Conservation (phyloP, 2,113 vertebrate genomes). For the Rhinogobius similis region DNA sequence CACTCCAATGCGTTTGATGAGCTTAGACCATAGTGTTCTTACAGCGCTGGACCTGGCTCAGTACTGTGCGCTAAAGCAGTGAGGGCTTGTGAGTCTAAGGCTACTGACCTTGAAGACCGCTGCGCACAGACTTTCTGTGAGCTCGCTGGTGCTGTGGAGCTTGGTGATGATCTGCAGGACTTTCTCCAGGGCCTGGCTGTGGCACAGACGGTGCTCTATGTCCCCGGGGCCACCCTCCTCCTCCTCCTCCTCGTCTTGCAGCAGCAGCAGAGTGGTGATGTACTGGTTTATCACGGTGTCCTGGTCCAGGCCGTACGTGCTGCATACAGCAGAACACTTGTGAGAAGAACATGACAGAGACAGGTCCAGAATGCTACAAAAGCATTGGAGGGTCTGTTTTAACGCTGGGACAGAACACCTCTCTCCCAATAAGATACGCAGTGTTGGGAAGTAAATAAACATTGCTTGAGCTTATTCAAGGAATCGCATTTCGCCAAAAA, state of each 20-base stretch:
- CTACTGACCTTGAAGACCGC: constrained; percentile 84
- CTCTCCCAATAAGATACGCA: no score
- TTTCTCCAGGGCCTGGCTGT: constrained; percentile 72
- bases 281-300: constrained; percentile 87
- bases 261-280: constrained; percentile 88
- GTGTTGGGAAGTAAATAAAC: no score
- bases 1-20: no score
- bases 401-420: no score
- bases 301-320: constrained; percentile 85
- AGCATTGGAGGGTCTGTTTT: no score
- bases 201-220: constrained; percentile 36
- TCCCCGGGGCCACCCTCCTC: constrained; percentile 21
- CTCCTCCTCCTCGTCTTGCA: constrained; percentile 68
- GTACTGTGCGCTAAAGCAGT: background rate
- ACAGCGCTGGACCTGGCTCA: no score
- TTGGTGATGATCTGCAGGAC: constrained; percentile 85
- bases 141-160: constrained; percentile 79
- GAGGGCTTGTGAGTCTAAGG: no score
- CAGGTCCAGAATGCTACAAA: no score
- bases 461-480: no score
- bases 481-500: no score
- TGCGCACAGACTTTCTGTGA: constrained; percentile 83
- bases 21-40: no score
- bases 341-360: background rate
- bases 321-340: constrained; percentile 45